Evolutionary conservation across 2,888 invertebrate genomes (phyloP), one percentile per base, ranked within the genome.

Genomic region (Drosophila mayaguana): DNA sequence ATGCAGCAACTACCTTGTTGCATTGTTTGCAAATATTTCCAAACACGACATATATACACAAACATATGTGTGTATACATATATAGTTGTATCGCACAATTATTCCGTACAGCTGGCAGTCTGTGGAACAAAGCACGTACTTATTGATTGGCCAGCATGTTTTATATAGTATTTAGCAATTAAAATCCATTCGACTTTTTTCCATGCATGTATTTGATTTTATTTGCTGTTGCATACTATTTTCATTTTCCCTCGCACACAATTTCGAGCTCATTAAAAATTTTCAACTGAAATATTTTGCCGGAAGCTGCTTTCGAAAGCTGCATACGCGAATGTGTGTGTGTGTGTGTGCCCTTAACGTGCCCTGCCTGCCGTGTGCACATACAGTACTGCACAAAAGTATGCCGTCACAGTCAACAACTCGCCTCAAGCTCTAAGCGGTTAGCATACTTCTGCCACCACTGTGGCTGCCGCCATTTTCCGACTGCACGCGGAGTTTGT

Each of bases 221-320:
- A 63, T 61, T 62, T 66, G 60, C 45, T 61, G 50, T 48, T 62
- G 55, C 45, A 51, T 43, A 46, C 60, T 57, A 61, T 68, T 70
- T 72, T 62, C 54, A 67, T 65, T 64, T 66, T 65, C 38, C 34
- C 61, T 68, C 59, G 60, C 69, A 57, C 50, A 78, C 72, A 78
- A 82, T 80, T 90, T 81, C 60, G 79, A 84, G 88, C 90, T 88
- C 88, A 88, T 88, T 88, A 88, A 90, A 88, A 88, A 80, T 88
- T 73, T 88, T 86, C 90, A 90, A 87, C 84, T 90, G 90, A 88
- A 89, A 90, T 88, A 86, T 82, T 90, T 79, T 79, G 78, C 84
- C 79, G 88, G 87, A 88, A 90, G 75, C 84, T 60, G 38, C 66
- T 46, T 67, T 84, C 57, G 66, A 71, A 71, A 76, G 76, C 66